phyloP scores from a whole-genome alignment of 2,797 vertebrate genomes.

The Betta splendens region DNA sequence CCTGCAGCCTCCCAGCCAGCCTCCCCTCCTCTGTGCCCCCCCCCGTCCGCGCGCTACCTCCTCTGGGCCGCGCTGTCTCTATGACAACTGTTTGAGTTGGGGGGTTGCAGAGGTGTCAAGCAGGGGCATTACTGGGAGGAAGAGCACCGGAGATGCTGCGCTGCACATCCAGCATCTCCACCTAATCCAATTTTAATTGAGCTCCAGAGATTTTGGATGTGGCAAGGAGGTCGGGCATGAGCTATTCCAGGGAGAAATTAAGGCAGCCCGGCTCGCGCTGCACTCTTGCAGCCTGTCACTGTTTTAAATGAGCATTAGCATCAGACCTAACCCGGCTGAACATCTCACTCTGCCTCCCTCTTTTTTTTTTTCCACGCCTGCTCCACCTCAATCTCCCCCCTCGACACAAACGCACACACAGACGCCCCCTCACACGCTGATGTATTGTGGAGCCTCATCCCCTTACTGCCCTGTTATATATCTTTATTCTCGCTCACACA shows the following conservation, averaged over 20 bases:
- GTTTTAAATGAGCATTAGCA: constrained; percentile 95
- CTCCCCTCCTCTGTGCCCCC: constrained; percentile 42
- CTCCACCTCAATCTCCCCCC: constrained; percentile 64
- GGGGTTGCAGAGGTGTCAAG: constrained; percentile 96
- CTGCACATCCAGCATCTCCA: constrained; percentile 91
- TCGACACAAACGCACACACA: constrained; percentile 12
- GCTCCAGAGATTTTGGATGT: constrained; percentile 97
- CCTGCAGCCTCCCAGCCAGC: constrained; percentile 42
- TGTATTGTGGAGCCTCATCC: constrained; percentile 40
- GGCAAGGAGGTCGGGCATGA: constrained; percentile 90
- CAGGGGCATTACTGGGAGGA: constrained; percentile 89
- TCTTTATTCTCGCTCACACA: constrained; percentile 61
- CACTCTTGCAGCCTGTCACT: constrained; percentile 90
- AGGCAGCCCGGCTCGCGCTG: constrained; percentile 85
- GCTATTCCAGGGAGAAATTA: constrained; percentile 99
- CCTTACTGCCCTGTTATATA: constrained; percentile 50
- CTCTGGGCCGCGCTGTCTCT: constrained; percentile 86
- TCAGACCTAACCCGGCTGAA: constrained; percentile 90
- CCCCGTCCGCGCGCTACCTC: constrained; percentile 75
- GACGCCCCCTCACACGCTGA: constrained; percentile 17
- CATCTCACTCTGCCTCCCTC: constrained; percentile 79
- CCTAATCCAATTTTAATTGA: constrained; percentile 99
- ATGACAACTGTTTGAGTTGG: constrained; percentile 96
- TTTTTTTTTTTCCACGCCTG: constrained; percentile 63
- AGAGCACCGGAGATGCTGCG: constrained; percentile 83